phyloP scores from a whole-genome alignment of 1,140 invertebrate species.

The Pachypeltis micranthus region DNA sequence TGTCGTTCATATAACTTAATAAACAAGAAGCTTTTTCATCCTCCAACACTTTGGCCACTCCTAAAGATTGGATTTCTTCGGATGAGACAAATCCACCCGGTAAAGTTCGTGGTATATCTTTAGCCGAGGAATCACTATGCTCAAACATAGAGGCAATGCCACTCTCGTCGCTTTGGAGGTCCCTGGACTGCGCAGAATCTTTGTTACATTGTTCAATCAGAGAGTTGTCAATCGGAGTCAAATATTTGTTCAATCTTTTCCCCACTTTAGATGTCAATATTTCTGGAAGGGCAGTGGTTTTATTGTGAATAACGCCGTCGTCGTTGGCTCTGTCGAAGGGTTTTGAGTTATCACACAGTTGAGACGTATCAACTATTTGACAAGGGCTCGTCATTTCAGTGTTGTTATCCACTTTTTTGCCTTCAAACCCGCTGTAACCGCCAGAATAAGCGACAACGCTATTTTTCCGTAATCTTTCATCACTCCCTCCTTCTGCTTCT shows the following conservation, averaged over 20 bases:
- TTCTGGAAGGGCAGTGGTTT: not conserved
- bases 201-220: not conserved
- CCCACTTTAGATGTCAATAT: constrained; percentile 16
- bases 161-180: constrained; percentile 1
- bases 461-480: too few species aligned
- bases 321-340: too few species aligned
- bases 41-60: not conserved
- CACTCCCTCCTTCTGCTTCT: too few species aligned
- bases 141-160: not conserved
- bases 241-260: constrained; percentile 15
- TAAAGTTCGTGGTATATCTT: not conserved
- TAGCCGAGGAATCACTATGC: not conserved
- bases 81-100: not conserved
- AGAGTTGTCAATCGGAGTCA: not conserved
- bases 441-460: too few species aligned
- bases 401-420: too few species aligned
- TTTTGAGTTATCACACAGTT: not conserved
- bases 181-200: constrained; percentile 5
- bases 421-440: too few species aligned
- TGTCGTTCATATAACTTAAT: not conserved
- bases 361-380: too few species aligned
- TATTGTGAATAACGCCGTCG: too few species aligned
- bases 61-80: not conserved
- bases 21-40: not conserved
- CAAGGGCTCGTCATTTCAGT: too few species aligned